These are phyloP conservation scores for Semicossyphus pulcher DNA, from an alignment of 2,113 vertebrate genomes.

Conservation along the genomic window DNA sequence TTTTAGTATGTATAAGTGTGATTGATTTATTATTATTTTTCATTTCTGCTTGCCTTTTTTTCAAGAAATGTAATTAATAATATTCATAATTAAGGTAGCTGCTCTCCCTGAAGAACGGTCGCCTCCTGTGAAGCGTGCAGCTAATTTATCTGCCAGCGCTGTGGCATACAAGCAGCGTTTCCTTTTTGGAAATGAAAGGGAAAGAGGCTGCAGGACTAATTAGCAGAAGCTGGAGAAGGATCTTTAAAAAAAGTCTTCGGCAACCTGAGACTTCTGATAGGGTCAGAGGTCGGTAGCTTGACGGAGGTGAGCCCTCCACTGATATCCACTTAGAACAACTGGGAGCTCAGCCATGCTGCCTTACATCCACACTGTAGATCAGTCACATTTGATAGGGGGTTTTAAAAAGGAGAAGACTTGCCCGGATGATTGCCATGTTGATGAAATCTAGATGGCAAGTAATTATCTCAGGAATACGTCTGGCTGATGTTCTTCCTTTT, in stretches of 20 bases:
- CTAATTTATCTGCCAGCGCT: conserved; percentile 70
- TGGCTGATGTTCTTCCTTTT: conserved; percentile 39
- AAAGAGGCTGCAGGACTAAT: conserved; percentile 68
- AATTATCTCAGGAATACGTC: conserved; percentile 57
- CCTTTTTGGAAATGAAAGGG: conserved; percentile 71
- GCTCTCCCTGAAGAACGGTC: conserved; percentile 63
- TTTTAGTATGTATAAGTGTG: conserved; percentile 3
- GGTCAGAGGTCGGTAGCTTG: conserved; percentile 58
- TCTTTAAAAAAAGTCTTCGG: conserved; percentile 49
- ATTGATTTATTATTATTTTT: conserved; percentile 31
- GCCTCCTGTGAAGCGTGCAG: conserved; percentile 68
- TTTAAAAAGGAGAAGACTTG: conserved; percentile 30
- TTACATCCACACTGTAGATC: conserved; percentile 45
- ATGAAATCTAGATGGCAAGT: conserved; percentile 64
- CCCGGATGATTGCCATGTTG: conserved; percentile 56
- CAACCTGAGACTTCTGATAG: conserved; percentile 60
- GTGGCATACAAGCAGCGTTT: conserved; percentile 43
- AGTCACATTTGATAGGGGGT: conserved; percentile 54
- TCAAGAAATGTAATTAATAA: conserved; percentile 76
- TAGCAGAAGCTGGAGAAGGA: conserved; percentile 64
- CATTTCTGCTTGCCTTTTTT: conserved; percentile 20
- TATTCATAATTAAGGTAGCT: conserved; percentile 76
- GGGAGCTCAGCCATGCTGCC: conserved; percentile 26
- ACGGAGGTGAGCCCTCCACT: conserved; percentile 48
- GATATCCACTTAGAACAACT: conserved; percentile 32